A percentile compares a stretch with the other conserved stretches of the same genome.
phyloP scores from a whole-genome alignment of 2,888 invertebrate genomes.

The Deilephila elpenor region DNA sequence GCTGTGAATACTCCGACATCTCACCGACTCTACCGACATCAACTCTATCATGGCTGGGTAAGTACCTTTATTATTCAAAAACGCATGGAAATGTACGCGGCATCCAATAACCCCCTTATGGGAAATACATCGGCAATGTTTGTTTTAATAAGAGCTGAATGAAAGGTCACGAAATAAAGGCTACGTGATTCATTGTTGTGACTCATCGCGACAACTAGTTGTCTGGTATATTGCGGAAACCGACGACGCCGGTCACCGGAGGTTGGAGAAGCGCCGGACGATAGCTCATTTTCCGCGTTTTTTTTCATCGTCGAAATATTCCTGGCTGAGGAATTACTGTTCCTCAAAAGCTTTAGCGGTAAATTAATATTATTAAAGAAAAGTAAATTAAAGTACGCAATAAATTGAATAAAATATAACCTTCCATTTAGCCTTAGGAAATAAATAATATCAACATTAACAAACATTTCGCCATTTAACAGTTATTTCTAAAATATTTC shows the following conservation, averaged over 20 bases:
- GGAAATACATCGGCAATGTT: constrained; percentile 23
- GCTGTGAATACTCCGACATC: constrained; percentile 56
- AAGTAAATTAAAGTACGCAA: too few species aligned
- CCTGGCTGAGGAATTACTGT: too few species aligned
- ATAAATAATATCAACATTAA: not conserved
- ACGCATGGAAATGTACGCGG: too few species aligned
- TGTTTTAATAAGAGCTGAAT: constrained; percentile 36
- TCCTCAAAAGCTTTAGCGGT: too few species aligned
- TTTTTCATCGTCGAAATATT: not conserved
- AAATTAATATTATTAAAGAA: too few species aligned
- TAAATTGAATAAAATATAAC: too few species aligned
- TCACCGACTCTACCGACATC: constrained; percentile 30
- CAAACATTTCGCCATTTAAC: not conserved
- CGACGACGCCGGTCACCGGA: constrained; percentile 15
- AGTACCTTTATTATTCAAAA: not conserved
- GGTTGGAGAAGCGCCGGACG: constrained; percentile 11
- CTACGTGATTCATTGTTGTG: constrained; percentile 51
- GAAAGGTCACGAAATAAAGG: constrained; percentile 51
- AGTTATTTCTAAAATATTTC: not conserved
- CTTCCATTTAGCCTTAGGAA: not conserved
- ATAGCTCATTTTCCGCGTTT: not conserved
- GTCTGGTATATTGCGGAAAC: constrained; percentile 34
- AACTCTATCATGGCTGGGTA: constrained; percentile 25
- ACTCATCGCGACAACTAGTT: constrained; percentile 45
- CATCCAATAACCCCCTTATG: not conserved